phyloP scores from a whole-genome alignment of 2,888 invertebrate species.

The Minunthozetes semirufus region DNA sequence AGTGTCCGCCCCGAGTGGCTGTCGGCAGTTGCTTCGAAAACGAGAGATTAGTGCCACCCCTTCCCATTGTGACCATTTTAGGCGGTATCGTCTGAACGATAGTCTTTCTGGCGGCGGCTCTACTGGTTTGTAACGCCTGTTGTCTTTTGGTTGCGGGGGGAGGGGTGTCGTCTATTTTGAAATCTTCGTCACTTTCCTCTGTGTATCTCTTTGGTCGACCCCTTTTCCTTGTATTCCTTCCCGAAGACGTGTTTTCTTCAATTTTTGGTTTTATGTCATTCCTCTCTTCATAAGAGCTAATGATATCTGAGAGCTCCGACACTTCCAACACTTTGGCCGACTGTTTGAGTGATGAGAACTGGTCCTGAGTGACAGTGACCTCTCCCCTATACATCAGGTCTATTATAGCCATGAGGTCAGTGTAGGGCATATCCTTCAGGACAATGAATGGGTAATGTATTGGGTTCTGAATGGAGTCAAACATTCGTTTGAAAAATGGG shows the following conservation, averaged over 20 bases:
- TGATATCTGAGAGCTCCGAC: background rate
- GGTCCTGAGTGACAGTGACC: conserved; percentile 30
- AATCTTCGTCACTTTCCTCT: conserved; percentile 14
- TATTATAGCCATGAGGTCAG: conserved; percentile 34
- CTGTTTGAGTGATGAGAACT: conserved; percentile 4
- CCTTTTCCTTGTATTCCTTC: conserved; percentile 7
- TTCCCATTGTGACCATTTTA: no score
- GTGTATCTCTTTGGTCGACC: background rate
- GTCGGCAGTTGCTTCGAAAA: background rate
- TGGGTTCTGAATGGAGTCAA: background rate
- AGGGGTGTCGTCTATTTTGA: background rate
- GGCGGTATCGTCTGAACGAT: background rate
- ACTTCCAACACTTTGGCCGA: conserved; percentile 9
- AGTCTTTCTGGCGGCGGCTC: background rate
- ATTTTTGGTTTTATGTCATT: background rate
- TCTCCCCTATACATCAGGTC: conserved; percentile 37
- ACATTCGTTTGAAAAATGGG: conserved; percentile 33
- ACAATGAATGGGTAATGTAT: conserved; percentile 35
- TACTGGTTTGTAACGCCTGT: background rate
- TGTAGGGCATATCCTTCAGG: conserved; percentile 34
- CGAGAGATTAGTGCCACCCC: background rate
- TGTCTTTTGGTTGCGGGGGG: conserved; percentile 1
- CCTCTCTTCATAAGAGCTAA: conserved; percentile 12
- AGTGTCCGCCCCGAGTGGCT: conserved; percentile 4
- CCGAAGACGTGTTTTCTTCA: background rate